Percentiles rank a stretch among this genome's conserved stretches.
Conservation (phyloP, 2,113 vertebrate species). For the Atractosteus spatula region DNA sequence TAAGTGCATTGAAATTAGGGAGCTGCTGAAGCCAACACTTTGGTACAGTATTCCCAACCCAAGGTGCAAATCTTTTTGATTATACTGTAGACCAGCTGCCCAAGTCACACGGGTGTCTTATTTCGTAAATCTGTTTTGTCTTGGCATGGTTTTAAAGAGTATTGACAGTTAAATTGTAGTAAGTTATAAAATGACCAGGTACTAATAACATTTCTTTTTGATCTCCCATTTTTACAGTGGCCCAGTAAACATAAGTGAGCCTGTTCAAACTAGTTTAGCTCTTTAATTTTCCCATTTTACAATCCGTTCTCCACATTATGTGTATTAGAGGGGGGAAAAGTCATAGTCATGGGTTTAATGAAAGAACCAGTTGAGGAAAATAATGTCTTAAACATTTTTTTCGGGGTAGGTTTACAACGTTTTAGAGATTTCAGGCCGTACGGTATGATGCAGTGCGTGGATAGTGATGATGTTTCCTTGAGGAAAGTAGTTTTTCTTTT, state of each 20-base stretch:
- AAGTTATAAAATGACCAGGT: slow-evolving; percentile 65
- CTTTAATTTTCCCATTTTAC: slow-evolving; percentile 47
- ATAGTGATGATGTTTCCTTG: no score
- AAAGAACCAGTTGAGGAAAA: neutral
- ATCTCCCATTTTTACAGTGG: slow-evolving; percentile 59
- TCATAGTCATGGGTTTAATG: neutral
- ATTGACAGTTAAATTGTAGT: slow-evolving; percentile 65
- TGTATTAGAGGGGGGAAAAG: neutral
- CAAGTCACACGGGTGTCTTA: slow-evolving; percentile 1
- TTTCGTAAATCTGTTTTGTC: slow-evolving; percentile 12
- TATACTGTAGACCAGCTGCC: neutral
- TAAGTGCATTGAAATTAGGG: no score
- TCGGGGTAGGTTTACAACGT: neutral
- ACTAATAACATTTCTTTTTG: slow-evolving; percentile 68
- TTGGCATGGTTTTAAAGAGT: slow-evolving; percentile 44
- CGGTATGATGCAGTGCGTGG: no score
- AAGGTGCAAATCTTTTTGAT: neutral
- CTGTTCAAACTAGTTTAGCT: slow-evolving; percentile 49
- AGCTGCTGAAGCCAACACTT: no score
- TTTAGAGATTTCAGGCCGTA: neutral
- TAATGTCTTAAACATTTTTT: neutral
- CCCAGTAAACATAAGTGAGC: slow-evolving; percentile 61
- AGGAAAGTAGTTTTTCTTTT: no score
- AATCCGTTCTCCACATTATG: slow-evolving; percentile 10
- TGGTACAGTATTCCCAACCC: neutral